Evolutionary conservation across 1,140 invertebrate genomes (phyloP), one percentile per base, ranked within the genome.

Genomic region (Ceratosolen solmsi): DNA sequence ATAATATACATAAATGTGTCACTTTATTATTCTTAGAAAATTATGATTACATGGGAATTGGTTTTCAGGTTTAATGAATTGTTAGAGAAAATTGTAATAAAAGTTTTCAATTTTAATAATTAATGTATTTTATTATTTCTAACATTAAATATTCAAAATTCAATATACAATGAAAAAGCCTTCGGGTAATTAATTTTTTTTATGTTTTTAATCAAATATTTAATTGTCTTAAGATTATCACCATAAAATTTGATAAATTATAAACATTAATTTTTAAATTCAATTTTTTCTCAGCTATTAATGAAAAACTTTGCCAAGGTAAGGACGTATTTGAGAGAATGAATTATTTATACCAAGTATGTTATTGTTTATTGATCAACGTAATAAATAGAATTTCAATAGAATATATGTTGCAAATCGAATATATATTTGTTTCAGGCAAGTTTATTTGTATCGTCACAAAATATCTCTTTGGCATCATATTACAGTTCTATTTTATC

Each of bases 261-360:
- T 20, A 30, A 17, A 30, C 17, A 20, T 30, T 30, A 71, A 11
- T 41, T 27, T 25, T n/a, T n/a, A n/a, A n/a, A n/a, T n/a, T n/a
- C n/a, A n/a, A n/a, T n/a, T n/a, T n/a, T 80, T 46, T 41, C 70
- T 77, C 60, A 82, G 80, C 63, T 46, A 82, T 80, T 9, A 27
- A 83, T 58, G 82, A 79, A 65, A 90, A 88, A 83, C 30, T 84
- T 60, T 91, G 89, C 33, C 90, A 90, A 85, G 87, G 89, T 58
- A 91, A 91, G 79, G 89, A 91, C 73, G 80, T 90, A 75, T 90
- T 92, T 77, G 89, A 91, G 83, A 83, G 90, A 71, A 90, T 92
- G 88, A 92, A 92, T 85, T 92, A 85, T 78, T 84, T 91, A n/a
- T 89, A 90, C 83, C 90, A 91, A 84, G 90, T 91, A 87, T 71